Conservation (phyloP, 1,140 invertebrate species). For the Patella vulgata region DNA sequence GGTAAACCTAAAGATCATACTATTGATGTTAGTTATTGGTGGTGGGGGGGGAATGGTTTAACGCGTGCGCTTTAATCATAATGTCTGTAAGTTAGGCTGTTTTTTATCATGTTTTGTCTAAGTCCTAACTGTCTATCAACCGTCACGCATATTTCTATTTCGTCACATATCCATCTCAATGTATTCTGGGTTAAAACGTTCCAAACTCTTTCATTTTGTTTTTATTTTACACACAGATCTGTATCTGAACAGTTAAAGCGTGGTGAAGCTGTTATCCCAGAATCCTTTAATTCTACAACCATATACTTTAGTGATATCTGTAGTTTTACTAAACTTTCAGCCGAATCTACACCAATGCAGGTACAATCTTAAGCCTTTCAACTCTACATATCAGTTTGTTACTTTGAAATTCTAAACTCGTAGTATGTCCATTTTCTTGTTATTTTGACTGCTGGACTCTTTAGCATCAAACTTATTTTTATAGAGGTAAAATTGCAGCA, state of each 20-base stretch:
- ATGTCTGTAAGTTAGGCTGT: too few relatives aligned
- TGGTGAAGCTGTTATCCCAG: slow-evolving; percentile 75
- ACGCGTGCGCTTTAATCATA: too few relatives aligned
- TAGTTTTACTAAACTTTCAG: slow-evolving; percentile 77
- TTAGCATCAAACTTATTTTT: too few relatives aligned
- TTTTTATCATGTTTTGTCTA: too few relatives aligned
- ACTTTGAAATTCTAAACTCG: too few relatives aligned
- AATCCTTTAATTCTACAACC: slow-evolving; percentile 58
- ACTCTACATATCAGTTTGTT: background rate
- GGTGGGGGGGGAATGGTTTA: background rate
- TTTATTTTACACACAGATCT: slow-evolving; percentile 74
- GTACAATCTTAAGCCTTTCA: slow-evolving; percentile 31
- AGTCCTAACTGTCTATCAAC: too few relatives aligned
- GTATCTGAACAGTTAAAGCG: slow-evolving; percentile 94
- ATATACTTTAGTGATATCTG: slow-evolving; percentile 67
- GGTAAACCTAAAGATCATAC: too few relatives aligned
- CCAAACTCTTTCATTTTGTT: too few relatives aligned
- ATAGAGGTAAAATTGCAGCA: too few relatives aligned
- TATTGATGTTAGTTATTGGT: background rate
- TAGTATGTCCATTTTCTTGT: background rate
- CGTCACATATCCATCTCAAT: too few relatives aligned
- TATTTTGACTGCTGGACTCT: background rate
- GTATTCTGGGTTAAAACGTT: too few relatives aligned
- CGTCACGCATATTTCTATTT: too few relatives aligned
- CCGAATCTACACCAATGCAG: slow-evolving; percentile 75